phyloP scores from a whole-genome alignment of 2,888 invertebrate species.

The Agrochola macilenta region DNA sequence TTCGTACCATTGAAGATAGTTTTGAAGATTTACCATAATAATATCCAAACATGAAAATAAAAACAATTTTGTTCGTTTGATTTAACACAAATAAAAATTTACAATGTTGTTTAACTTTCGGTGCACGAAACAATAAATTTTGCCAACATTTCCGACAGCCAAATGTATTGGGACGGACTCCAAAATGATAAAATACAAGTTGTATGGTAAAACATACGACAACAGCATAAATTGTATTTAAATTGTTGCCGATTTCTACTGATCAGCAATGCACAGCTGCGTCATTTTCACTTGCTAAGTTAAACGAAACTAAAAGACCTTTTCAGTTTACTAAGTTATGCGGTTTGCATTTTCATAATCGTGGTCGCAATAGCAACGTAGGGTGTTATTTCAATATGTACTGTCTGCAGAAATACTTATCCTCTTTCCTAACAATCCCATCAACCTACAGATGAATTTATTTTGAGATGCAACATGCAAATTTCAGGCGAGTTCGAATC shows the following conservation, averaged over 20 bases:
- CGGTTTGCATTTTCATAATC: conserved; percentile 60
- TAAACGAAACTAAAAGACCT: conserved; percentile 66
- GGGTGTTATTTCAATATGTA: conserved; percentile 35
- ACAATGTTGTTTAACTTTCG: conserved; percentile 31
- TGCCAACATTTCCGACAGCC: conserved; percentile 61
- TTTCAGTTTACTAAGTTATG: conserved; percentile 57
- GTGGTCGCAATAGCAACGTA: conserved; percentile 57
- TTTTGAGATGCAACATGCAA: neutral
- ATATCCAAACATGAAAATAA: conserved; percentile 8
- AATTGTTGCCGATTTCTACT: conserved; percentile 87
- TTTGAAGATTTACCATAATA: neutral
- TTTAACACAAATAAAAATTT: conserved; percentile 1
- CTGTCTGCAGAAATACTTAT: neutral
- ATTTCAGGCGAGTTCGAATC: neutral
- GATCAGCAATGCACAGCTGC: conserved; percentile 81
- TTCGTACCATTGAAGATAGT: neutral
- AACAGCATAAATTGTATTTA: conserved; percentile 82
- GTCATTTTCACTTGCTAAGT: conserved; percentile 83
- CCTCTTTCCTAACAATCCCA: neutral
- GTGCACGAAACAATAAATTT: conserved; percentile 47
- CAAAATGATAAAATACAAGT: conserved; percentile 72
- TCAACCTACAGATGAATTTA: neutral
- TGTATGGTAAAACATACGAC: conserved; percentile 73
- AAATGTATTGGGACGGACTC: conserved; percentile 65
- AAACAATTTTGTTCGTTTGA: neutral